Percentiles rank a stretch among this genome's conserved stretches.
phyloP scores from a whole-genome alignment of 2,113 vertebrate species.

The Motacilla tschutschensis region DNA sequence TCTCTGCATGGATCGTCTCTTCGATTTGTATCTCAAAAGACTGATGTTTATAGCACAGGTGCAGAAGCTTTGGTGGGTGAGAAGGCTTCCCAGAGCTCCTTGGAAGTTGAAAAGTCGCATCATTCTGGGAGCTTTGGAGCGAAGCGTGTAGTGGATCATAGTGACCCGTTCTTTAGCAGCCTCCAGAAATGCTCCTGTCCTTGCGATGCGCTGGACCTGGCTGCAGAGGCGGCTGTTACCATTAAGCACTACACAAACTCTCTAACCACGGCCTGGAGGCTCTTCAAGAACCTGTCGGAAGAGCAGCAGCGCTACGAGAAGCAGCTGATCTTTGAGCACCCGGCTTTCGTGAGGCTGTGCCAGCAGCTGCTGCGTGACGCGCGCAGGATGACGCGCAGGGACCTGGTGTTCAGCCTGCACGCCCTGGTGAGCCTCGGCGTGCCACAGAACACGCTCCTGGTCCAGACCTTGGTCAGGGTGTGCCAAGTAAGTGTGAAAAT shows the following conservation, averaged over 20 bases:
- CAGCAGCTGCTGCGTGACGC: slow-evolving; percentile 62
- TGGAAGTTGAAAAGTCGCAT: neutral
- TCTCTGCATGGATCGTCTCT: neutral
- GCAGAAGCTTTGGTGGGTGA: neutral
- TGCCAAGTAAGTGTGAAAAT: slow-evolving; percentile 77
- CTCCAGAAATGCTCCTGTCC: slow-evolving; percentile 75
- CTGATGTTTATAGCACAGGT: neutral
- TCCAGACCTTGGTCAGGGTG: slow-evolving; percentile 85
- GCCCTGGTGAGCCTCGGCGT: slow-evolving; percentile 79
- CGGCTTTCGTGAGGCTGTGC: slow-evolving; percentile 74
- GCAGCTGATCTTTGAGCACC: slow-evolving; percentile 82
- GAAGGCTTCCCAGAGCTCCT: neutral
- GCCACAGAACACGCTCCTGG: slow-evolving; percentile 78
- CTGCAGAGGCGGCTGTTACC: slow-evolving; percentile 7
- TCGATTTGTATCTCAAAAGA: slow-evolving; percentile 36
- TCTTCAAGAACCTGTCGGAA: slow-evolving; percentile 70
- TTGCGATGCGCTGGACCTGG: slow-evolving; percentile 81
- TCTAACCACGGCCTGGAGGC: slow-evolving; percentile 76
- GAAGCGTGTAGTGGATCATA: accelerated
- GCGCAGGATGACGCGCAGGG: slow-evolving; percentile 34
- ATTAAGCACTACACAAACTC: slow-evolving; percentile 60
- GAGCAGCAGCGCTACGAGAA: slow-evolving; percentile 79
- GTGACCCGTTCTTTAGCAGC: neutral
- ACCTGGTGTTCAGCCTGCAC: slow-evolving; percentile 78
- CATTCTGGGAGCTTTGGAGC: neutral